Evolutionary conservation across 2,113 vertebrate species (phyloP).

Genomic region (Procavia capensis): DNA sequence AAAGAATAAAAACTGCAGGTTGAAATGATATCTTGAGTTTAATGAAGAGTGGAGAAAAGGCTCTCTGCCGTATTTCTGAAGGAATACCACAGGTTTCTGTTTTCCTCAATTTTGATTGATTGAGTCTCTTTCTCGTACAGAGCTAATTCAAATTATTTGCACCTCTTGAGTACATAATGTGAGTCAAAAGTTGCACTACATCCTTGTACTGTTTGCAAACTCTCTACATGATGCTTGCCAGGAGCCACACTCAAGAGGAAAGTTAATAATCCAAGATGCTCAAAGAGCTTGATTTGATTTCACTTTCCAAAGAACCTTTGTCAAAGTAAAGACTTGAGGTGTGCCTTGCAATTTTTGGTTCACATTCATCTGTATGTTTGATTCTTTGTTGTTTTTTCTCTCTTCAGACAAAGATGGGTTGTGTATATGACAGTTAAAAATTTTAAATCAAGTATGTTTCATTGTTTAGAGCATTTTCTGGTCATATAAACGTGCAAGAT

Average conservation of each 20-base stretch:
- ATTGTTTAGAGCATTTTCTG: neutral
- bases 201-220: conserved; percentile 52
- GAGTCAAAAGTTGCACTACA: conserved; percentile 47
- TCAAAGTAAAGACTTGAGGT: neutral
- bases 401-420: neutral
- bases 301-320: conserved; percentile 34
- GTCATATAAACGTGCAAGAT: neutral
- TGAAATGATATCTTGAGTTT: neutral
- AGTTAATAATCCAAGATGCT: conserved; percentile 47
- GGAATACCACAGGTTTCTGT: neutral
- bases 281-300: conserved; percentile 56
- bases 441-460: neutral
- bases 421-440: neutral
- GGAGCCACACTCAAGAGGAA: conserved; percentile 48
- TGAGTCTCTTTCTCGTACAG: neutral
- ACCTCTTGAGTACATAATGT: conserved; percentile 51
- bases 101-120: conserved; percentile 47
- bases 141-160: conserved; percentile 62
- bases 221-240: conserved; percentile 51
- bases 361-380: neutral
- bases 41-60: rapidly evolving
- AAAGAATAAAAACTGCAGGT: neutral
- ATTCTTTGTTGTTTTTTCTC: neutral
- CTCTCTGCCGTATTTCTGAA: neutral
- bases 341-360: neutral